Evolutionary conservation across 1,140 invertebrate genomes (phyloP).

Genomic region (Riptortus pedestris): DNA sequence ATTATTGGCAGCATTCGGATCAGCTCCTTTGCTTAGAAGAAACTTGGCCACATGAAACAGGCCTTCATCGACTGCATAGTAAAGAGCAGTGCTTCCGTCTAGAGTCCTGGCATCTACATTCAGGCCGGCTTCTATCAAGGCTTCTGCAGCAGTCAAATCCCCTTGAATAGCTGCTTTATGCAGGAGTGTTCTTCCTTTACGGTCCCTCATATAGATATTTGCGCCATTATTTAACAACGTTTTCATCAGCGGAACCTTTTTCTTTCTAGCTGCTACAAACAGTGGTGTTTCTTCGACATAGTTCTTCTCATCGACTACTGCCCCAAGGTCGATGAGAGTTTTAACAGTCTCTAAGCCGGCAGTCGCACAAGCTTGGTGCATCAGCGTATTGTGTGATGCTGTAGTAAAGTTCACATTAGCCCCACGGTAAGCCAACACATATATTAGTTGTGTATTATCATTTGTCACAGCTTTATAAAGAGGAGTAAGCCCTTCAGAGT

Average conservation of each 20-base stretch:
- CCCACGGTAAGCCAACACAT: background rate
- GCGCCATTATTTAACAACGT: background rate
- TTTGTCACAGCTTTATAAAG: background rate
- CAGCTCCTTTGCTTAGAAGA: background rate
- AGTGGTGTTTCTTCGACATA: background rate
- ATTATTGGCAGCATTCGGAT: background rate
- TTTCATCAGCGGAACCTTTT: background rate
- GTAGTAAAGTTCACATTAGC: background rate
- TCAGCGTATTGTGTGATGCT: background rate
- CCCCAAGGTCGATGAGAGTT: background rate
- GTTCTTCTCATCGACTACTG: background rate
- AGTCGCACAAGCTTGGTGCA: background rate
- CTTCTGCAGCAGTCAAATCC: background rate
- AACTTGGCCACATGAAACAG: background rate
- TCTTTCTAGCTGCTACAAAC: background rate
- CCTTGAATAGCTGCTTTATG: background rate
- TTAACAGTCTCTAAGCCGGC: background rate
- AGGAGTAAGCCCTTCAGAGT: background rate
- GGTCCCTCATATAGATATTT: background rate
- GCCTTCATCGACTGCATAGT: background rate
- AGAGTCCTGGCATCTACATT: background rate
- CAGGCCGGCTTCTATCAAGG: background rate
- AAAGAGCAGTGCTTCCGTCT: background rate
- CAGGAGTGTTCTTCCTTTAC: background rate
- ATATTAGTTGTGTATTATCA: background rate